Evolutionary conservation across 1,140 invertebrate genomes (phyloP), one percentile per base, ranked within the genome.

Genomic region (Drosophila bipectinata): DNA sequence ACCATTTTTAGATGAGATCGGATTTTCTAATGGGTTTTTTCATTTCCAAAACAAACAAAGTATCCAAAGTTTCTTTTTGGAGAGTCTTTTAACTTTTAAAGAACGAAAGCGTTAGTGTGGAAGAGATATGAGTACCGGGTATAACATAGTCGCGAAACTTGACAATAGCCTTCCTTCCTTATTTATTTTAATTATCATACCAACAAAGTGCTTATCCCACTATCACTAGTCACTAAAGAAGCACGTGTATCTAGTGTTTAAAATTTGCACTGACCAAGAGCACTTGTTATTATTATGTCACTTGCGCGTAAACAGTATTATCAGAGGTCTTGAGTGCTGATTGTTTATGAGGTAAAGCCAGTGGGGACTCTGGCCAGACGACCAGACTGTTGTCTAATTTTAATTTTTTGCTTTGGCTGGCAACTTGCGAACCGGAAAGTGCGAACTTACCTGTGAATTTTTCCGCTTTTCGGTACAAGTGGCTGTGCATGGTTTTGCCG

Each of bases 381-480:
- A 44, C 41, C n/a, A 32, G 32, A 5, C 18, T 26, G n/a, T 32
- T 63, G 59, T n/a, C 34, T 64, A 32, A 32, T 51, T n/a, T 12
- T 18, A 30, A 57, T 37, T 18, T 18, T 28, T 37, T 3, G 12
- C 10, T 4, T 10, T 4, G 34, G 34, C 10, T 57, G 24, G 59
- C 18, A 14, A 62, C 21, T 15, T 49, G 48, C 30, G 30, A 14
- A 52, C 7, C 44, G 26, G 41, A 2, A 10, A 28, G 1, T 41
- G 28, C 14, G 30, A 51, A 32, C 75, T 78, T 94, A 71, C 92
- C 94, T 47, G 90, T 84, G 91, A 96, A 98, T 5, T 92, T 84
- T 24, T 96, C 94, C 0, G 97, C 95, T n/a, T 93, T 92, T 67
- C 97, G 93, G 92, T 98, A 99, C 87, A 97, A 94, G 91, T 98